Percentiles rank a stretch among this genome's conserved stretches.
These are phyloP conservation scores for Actinernus sp. DNA, from an alignment of 92 coral and sea anemone genomes.

Conservation along the genomic window DNA sequence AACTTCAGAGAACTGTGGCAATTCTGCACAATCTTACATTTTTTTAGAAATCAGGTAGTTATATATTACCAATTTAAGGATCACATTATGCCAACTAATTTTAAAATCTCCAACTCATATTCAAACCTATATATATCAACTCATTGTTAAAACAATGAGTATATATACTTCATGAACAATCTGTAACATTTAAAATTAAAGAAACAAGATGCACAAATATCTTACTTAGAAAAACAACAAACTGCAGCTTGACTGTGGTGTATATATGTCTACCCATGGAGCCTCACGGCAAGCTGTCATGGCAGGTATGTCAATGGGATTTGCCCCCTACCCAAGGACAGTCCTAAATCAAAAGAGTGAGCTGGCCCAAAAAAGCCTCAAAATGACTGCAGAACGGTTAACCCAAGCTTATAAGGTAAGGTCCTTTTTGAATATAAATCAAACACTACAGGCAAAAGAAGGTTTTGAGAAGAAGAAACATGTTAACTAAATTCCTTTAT, in stretches of 20 bases:
- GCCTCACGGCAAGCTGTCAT: slow-evolving; percentile 26
- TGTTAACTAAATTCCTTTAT: no score
- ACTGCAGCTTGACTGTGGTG: slow-evolving; percentile 42
- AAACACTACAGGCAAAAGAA: no score
- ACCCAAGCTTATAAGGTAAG: no score
- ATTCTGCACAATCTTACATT: slow-evolving; percentile 21
- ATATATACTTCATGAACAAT: neutral
- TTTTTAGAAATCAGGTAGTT: no score
- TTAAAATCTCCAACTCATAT: neutral
- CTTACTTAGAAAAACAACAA: slow-evolving; percentile 26
- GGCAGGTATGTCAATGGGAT: slow-evolving; percentile 34
- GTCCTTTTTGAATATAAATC: no score
- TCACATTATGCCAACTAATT: slow-evolving; percentile 11
- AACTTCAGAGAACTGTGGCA: slow-evolving; percentile 15
- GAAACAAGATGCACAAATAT: neutral
- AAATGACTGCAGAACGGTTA: no score
- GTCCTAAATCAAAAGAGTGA: slow-evolving; percentile 16
- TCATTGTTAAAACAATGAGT: no score
- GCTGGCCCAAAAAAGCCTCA: slow-evolving; percentile 17
- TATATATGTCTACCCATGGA: slow-evolving; percentile 12
- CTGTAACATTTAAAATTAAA: neutral
- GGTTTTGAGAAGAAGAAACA: no score
- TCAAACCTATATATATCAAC: neutral
- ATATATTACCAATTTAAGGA: no score
- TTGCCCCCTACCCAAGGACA: slow-evolving; percentile 45